Evolutionary conservation across 2,113 vertebrate species (phyloP).

Genomic region (Pterocles burchelli): DNA sequence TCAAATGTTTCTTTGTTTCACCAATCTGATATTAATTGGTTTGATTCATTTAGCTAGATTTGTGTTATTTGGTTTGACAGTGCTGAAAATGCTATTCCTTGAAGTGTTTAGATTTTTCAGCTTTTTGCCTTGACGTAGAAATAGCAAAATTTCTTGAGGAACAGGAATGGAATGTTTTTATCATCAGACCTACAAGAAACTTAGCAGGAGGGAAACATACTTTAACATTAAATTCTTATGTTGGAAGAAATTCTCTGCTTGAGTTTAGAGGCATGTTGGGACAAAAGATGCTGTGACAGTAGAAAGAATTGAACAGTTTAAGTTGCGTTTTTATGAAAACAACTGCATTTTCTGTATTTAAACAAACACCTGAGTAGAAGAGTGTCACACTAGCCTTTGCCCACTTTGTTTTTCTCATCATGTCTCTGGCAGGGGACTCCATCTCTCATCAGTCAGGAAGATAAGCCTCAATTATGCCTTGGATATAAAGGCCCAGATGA

Average conservation of each 20-base stretch:
- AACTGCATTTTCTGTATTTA: background rate
- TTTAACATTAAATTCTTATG: background rate
- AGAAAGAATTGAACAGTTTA: background rate
- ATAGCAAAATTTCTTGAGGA: background rate
- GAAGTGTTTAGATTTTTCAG: background rate
- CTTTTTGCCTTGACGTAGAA: background rate
- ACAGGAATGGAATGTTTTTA: background rate
- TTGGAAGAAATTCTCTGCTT: background rate
- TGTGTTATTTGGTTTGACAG: conserved; percentile 4
- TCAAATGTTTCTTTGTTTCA: background rate
- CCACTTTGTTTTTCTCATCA: background rate
- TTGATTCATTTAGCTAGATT: background rate
- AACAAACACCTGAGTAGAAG: background rate
- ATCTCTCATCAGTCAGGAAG: background rate
- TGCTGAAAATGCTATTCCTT: background rate
- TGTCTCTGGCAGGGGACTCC: background rate
- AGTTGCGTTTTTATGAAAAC: background rate
- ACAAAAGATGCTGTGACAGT: background rate
- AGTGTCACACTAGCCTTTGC: background rate
- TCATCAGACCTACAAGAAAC: background rate
- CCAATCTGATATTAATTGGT: background rate
- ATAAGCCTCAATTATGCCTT: background rate
- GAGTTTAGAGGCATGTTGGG: background rate
- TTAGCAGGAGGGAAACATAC: background rate
- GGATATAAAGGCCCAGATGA: background rate